A percentile compares a stretch with the other conserved stretches of the same genome.
Conservation (phyloP, 2,888 invertebrate genomes). For the Andrena bucephala region DNA sequence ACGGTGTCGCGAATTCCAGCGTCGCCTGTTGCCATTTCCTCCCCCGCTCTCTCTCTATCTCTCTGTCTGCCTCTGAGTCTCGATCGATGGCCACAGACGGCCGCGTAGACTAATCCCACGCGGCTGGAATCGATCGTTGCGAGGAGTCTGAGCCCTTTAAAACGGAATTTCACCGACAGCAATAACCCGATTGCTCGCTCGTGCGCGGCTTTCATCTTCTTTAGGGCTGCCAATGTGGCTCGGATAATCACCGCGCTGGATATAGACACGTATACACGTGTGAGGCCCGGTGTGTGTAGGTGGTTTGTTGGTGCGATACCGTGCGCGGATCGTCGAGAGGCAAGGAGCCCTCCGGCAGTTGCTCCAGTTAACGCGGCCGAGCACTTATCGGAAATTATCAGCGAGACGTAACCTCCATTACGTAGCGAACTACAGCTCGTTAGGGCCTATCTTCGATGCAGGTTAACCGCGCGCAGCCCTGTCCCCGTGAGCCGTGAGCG, state of each 20-base stretch:
- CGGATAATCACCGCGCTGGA: slow-evolving; percentile 59
- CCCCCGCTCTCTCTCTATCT: background rate
- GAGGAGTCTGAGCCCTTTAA: slow-evolving; percentile 20
- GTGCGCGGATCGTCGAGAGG: slow-evolving; percentile 53
- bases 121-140: slow-evolving; percentile 2
- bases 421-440: slow-evolving; percentile 74
- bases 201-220: slow-evolving; percentile 62
- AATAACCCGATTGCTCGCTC: slow-evolving; percentile 63
- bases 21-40: background rate
- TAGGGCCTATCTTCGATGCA: slow-evolving; percentile 75
- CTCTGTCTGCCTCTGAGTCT: background rate
- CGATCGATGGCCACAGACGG: slow-evolving; percentile 1
- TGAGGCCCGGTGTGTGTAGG: slow-evolving; percentile 49
- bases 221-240: slow-evolving; percentile 51
- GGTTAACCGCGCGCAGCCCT: slow-evolving; percentile 64
- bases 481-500: slow-evolving; percentile 25
- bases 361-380: slow-evolving; percentile 81
- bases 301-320: slow-evolving; percentile 63
- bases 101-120: slow-evolving; percentile 13
- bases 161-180: slow-evolving; percentile 51
- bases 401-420: slow-evolving; percentile 82
- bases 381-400: slow-evolving; percentile 84
- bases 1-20: background rate
- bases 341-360: slow-evolving; percentile 69
- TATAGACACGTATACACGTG: slow-evolving; percentile 49